Evolutionary conservation across 2,888 invertebrate genomes (phyloP).

Genomic region (Lasius platythorax): DNA sequence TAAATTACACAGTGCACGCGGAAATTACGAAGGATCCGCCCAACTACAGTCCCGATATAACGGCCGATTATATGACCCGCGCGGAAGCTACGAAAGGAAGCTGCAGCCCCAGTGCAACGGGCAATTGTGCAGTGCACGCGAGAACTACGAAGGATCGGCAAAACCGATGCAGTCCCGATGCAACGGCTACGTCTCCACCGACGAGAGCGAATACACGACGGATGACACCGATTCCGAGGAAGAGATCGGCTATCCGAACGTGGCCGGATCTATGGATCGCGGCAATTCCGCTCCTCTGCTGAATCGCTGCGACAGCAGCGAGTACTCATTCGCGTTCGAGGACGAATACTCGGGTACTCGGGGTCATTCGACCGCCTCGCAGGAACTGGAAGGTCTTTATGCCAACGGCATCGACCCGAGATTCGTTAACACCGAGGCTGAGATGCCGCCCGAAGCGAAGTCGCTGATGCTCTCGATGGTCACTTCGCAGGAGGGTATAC

Average conservation of each 20-base stretch:
- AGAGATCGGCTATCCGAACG: slow-evolving; percentile 64
- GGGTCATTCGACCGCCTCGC: slow-evolving; percentile 69
- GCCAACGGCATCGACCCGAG: slow-evolving; percentile 59
- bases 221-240: slow-evolving; percentile 75
- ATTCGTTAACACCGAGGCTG: slow-evolving; percentile 70
- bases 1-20: slow-evolving; percentile 29
- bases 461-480: slow-evolving; percentile 78
- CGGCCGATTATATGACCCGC: slow-evolving; percentile 47
- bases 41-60: slow-evolving; percentile 53
- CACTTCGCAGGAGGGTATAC: slow-evolving; percentile 80
- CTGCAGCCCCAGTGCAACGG: slow-evolving; percentile 58
- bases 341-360: slow-evolving; percentile 60
- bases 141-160: slow-evolving; percentile 65
- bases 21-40: slow-evolving; percentile 11
- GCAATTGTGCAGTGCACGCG: slow-evolving; percentile 52
- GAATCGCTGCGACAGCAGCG: slow-evolving; percentile 62
- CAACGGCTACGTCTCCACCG: slow-evolving; percentile 69
- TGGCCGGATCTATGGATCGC: slow-evolving; percentile 60
- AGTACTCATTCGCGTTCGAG: slow-evolving; percentile 61
- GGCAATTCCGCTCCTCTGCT: slow-evolving; percentile 63
- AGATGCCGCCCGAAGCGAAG: slow-evolving; percentile 70
- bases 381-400: slow-evolving; percentile 69
- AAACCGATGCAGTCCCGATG: slow-evolving; percentile 49
- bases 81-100: slow-evolving; percentile 69
- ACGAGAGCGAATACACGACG: slow-evolving; percentile 76